These are phyloP conservation scores for Epizoanthus stellaris DNA, from an alignment of 92 coral and sea anemone genomes.

Conservation along the genomic window DNA sequence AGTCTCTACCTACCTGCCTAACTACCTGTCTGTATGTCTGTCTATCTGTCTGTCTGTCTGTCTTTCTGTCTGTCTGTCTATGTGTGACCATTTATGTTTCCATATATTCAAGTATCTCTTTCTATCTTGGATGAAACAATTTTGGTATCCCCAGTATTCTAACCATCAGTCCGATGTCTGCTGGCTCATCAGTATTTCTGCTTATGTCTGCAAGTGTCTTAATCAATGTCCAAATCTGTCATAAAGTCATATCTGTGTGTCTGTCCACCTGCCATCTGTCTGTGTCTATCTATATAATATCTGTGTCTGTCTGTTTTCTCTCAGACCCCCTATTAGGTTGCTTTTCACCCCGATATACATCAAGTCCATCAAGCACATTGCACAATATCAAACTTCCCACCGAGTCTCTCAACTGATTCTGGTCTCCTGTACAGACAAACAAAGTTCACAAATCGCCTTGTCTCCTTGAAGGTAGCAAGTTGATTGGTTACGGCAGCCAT, in stretches of 20 bases:
- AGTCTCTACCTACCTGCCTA: neutral
- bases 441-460: constrained; percentile 15
- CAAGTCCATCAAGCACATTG: constrained; percentile 10
- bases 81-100: neutral
- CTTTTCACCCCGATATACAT: constrained; percentile 10
- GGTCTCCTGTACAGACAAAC: constrained; percentile 6
- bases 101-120: neutral
- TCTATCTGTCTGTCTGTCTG: neutral
- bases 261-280: constrained; percentile 7
- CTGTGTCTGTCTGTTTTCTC: neutral
- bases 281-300: constrained; percentile 3
- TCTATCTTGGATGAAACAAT: neutral
- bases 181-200: too few relatives aligned
- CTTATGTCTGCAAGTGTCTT: too few relatives aligned
- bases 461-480: constrained; percentile 4
- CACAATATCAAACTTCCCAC: constrained; percentile 7
- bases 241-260: too few relatives aligned
- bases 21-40: neutral
- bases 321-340: neutral
- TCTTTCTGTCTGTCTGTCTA: neutral
- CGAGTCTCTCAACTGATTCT: neutral
- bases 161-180: too few relatives aligned
- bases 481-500: neutral
- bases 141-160: neutral
- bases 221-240: too few relatives aligned